phyloP scores from a whole-genome alignment of 2,113 vertebrate genomes.

The Vulpes vulpes region DNA sequence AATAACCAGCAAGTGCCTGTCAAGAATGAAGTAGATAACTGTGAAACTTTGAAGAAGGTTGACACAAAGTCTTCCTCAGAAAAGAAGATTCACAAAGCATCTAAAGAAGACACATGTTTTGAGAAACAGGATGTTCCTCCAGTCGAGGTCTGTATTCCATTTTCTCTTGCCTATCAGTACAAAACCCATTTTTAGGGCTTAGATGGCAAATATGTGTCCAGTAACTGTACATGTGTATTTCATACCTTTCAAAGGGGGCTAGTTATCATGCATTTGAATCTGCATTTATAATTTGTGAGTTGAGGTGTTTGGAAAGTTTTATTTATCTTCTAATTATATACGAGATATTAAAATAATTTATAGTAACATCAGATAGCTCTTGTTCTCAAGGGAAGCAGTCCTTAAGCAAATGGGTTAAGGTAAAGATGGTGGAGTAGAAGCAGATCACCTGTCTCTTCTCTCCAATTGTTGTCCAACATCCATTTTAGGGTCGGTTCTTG shows the following conservation, averaged over 20 bases:
- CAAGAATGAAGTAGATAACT: conserved; percentile 86
- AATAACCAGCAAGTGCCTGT: conserved; percentile 87
- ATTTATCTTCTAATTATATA: background rate
- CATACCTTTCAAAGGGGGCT: background rate
- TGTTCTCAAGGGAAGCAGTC: background rate
- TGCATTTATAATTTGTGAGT: background rate
- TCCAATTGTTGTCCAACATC: background rate
- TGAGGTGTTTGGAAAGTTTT: conserved; percentile 9
- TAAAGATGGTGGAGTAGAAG: background rate
- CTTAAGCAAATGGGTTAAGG: background rate
- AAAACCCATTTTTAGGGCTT: background rate
- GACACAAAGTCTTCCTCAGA: conserved; percentile 84
- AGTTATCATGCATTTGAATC: background rate
- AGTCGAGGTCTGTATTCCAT: conserved; percentile 84
- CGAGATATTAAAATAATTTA: background rate
- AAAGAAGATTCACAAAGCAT: conserved; percentile 84
- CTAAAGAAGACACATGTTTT: conserved; percentile 85
- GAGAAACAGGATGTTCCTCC: conserved; percentile 83
- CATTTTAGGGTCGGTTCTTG: background rate
- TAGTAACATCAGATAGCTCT: background rate
- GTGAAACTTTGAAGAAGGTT: conserved; percentile 86
- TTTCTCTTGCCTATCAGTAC: background rate
- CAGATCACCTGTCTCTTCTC: background rate
- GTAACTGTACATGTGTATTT: background rate
- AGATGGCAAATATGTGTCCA: background rate